Percentiles rank a stretch among this genome's conserved stretches.
phyloP scores from a whole-genome alignment of 2,113 vertebrate species.

The Phalacrocorax pelagicus region DNA sequence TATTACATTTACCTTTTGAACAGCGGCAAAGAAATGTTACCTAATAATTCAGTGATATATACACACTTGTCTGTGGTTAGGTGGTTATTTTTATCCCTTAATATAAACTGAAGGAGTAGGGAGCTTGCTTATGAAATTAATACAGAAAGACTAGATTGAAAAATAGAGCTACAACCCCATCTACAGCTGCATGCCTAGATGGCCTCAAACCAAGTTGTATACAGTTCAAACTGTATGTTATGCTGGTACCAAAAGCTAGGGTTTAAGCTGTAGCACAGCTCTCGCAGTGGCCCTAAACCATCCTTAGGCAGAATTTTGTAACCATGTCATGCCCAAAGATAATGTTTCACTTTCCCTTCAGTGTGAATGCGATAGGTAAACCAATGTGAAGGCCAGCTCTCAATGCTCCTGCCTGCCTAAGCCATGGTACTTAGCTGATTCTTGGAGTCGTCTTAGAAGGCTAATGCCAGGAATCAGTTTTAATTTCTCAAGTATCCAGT shows the following conservation, averaged over 20 bases:
- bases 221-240: background rate
- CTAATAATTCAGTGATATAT: conserved; percentile 46
- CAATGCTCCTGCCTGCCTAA: background rate
- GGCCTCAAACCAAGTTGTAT: background rate
- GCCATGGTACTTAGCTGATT: background rate
- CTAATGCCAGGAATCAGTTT: background rate
- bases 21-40: conserved; percentile 41
- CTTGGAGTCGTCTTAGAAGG: background rate
- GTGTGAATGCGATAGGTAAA: background rate
- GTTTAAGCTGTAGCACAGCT: background rate
- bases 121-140: conserved; percentile 4
- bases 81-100: conserved; percentile 40
- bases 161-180: background rate
- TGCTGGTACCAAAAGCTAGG: background rate
- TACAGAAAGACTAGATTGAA: background rate
- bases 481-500: background rate
- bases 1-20: conserved; percentile 40
- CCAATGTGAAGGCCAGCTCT: background rate
- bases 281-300: background rate
- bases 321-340: background rate
- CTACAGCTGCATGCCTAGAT: background rate
- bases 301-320: background rate
- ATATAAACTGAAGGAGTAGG: conserved; percentile 35
- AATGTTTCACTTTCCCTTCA: background rate
- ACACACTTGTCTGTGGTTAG: background rate